Evolutionary conservation across 92 coral and sea anemone genomes (phyloP), one percentile per base, ranked within the genome.

Genomic region (Heliopora coerulea): DNA sequence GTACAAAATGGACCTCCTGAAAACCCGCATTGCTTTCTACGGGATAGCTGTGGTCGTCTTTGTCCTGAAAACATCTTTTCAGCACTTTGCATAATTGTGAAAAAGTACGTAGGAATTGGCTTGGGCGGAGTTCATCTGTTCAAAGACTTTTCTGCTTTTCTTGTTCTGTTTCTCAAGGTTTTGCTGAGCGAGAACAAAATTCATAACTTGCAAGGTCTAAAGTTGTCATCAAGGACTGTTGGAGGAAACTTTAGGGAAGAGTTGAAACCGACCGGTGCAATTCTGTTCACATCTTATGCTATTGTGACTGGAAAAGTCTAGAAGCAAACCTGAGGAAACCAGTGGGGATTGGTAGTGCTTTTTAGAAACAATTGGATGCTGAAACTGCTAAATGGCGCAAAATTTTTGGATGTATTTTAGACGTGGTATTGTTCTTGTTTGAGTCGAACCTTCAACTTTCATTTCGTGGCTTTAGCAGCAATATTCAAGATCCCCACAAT

Each of bases 171-270:
- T 68, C 48, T 44, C 35, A 46, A 24, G 40, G 10, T 19, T 39
- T 44, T 6, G n/a, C 35, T 8, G 49, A 46, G 20, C 50, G 18
- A 24, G 41, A 19, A 9, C 25, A 18, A 34, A 44, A 14, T 19
- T 68, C 74, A 13, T 39, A 2, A 32, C 59, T 68, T 1, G n/a
- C 37, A 26, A 46, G 74, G 37, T 31, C 59, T 68, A 40, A 68
- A 20, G 58, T 25, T 29, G 74, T 59, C 12, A 11, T 15, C 54
- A 68, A 68, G 30, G 74, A 68, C 54, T 46, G 48, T 26, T 68
- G 59, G 59, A 68, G 74, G 48, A 68, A 68, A 49, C 29, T 68
- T 17, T 68, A 68, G 28, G 74, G 48, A 28, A 68, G 48, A 68
- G 20, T 49, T 68, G 58, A 68, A n/a, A 59, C 58, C 14, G 59